These are phyloP conservation scores for Liparis tanakae DNA, from an alignment of 2,797 vertebrate species.

Conservation along the genomic window DNA sequence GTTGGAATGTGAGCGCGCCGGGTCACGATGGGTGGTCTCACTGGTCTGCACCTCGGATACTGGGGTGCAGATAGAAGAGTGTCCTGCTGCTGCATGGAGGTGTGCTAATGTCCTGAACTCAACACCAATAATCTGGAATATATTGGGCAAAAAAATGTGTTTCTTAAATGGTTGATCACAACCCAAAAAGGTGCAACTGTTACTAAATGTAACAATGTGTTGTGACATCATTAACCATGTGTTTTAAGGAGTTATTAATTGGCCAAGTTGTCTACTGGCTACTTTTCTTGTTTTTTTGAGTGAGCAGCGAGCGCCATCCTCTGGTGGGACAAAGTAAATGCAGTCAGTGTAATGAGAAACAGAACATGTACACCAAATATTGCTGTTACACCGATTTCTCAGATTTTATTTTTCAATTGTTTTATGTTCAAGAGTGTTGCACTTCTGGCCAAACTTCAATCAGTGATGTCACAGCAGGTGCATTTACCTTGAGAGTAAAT, in stretches of 20 bases:
- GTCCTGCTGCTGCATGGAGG: constrained; percentile 15
- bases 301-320: constrained; percentile 43
- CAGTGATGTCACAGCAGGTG: background rate
- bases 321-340: constrained; percentile 46
- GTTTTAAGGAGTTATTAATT: background rate
- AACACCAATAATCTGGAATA: background rate
- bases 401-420: background rate
- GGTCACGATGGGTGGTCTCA: constrained; percentile 64
- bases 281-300: background rate
- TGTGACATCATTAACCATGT: background rate
- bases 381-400: background rate
- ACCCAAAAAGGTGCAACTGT: background rate
- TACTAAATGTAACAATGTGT: background rate
- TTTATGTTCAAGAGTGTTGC: background rate
- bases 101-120: constrained; percentile 1
- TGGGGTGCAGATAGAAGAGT: constrained; percentile 16
- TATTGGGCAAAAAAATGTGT: background rate
- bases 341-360: constrained; percentile 12
- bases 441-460: background rate
- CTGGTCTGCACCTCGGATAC: constrained; percentile 47
- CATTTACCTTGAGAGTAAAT: background rate
- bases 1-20: constrained; percentile 61
- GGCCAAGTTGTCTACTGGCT: background rate
- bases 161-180: background rate
- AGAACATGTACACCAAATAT: background rate